phyloP scores from a whole-genome alignment of 2,113 vertebrate species.

The Bettongia penicillata region DNA sequence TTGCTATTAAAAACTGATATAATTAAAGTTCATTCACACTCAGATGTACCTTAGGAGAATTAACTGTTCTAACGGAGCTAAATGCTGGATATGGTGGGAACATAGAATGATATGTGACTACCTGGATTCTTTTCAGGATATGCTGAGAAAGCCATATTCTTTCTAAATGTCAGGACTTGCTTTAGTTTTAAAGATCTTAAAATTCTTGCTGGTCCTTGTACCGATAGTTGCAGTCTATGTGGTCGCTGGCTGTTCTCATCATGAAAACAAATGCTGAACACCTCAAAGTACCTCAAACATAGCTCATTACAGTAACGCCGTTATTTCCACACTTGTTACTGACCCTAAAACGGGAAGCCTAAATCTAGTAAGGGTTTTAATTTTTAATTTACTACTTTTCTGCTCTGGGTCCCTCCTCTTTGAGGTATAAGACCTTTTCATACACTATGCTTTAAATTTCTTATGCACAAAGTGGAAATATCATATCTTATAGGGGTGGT shows the following conservation, averaged over 20 bases:
- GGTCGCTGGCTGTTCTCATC: not conserved
- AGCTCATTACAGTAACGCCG: not conserved
- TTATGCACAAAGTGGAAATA: slow-evolving; percentile 20
- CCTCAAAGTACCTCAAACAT: not conserved
- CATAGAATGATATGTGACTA: slow-evolving; percentile 34
- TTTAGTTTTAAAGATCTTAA: slow-evolving; percentile 2
- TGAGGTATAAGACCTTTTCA: not conserved
- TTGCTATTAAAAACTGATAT: slow-evolving; percentile 57
- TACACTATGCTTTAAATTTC: not conserved
- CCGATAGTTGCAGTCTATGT: not conserved
- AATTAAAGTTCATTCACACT: slow-evolving; percentile 63
- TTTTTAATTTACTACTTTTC: not conserved
- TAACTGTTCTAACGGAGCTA: slow-evolving; percentile 46
- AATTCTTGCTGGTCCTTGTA: not conserved
- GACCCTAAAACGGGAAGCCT: not conserved
- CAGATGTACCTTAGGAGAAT: slow-evolving; percentile 58
- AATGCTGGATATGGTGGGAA: not conserved
- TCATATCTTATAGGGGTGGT: not conserved
- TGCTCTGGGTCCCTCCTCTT: not conserved
- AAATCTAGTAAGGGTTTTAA: not conserved
- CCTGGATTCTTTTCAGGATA: slow-evolving; percentile 44
- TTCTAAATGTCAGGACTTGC: slow-evolving; percentile 37
- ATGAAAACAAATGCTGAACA: not conserved
- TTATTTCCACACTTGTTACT: not conserved
- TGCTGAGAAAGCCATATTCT: slow-evolving; percentile 25